Conservation (phyloP, 1,140 invertebrate species). For the Drosophila equinoxialis region DNA sequence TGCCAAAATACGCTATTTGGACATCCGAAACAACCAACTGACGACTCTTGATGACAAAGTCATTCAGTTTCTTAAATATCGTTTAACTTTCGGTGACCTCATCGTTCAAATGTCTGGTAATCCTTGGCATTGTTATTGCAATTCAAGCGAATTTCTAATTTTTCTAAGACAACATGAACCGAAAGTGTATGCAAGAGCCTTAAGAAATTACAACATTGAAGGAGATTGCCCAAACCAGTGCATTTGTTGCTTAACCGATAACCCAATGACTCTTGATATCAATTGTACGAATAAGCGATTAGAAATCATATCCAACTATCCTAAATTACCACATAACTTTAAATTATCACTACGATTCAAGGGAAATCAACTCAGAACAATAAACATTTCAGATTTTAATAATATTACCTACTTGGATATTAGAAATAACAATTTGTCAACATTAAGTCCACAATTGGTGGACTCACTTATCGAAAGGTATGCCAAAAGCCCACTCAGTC, state of each 20-base stretch:
- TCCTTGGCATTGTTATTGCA: background rate
- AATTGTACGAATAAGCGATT: slow-evolving; percentile 5
- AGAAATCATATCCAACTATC: no score
- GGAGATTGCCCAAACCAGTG: background rate
- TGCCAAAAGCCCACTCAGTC: background rate
- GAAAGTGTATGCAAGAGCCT: background rate
- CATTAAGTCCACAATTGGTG: background rate
- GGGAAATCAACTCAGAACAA: background rate
- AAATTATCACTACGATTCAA: background rate
- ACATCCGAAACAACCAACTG: background rate
- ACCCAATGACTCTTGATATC: background rate
- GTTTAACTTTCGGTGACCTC: background rate
- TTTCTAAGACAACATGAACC: background rate
- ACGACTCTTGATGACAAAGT: background rate
- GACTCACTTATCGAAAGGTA: background rate
- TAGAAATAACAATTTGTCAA: background rate
- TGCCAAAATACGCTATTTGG: background rate
- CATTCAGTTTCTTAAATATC: background rate
- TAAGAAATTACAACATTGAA: background rate
- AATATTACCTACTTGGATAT: background rate
- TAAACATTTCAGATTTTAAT: background rate
- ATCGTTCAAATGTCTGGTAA: background rate
- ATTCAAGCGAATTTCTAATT: background rate
- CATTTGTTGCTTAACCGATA: background rate
- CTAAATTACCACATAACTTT: background rate